A percentile compares a stretch with the other conserved stretches of the same genome.
phyloP scores from a whole-genome alignment of 1,140 invertebrate species.

The Scaptodrosophila lebanonensis region DNA sequence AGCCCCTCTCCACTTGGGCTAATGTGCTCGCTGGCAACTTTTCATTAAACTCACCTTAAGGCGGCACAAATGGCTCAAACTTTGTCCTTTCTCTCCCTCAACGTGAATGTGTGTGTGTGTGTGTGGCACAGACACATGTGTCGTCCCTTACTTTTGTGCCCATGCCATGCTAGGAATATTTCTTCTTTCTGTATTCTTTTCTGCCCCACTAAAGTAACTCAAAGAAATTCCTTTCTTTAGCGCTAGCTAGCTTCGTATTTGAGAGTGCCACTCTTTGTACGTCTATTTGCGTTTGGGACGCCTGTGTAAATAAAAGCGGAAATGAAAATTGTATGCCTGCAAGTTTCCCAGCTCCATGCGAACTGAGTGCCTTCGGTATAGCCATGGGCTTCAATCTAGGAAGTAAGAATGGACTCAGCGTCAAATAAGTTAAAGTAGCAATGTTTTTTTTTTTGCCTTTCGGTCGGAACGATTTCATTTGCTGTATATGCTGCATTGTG shows the following conservation, averaged over 20 bases:
- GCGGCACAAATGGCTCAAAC: constrained; percentile 50
- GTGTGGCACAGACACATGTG: constrained; percentile 29
- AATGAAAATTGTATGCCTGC: constrained; percentile 54
- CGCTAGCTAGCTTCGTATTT: constrained; percentile 38
- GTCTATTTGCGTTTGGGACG: constrained; percentile 32
- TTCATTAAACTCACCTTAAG: constrained; percentile 61
- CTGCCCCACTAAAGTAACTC: constrained; percentile 42
- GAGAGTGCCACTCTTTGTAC: not conserved
- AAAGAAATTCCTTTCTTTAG: constrained; percentile 54
- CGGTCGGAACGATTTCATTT: no score
- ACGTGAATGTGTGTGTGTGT: not conserved
- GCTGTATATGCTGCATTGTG: not conserved
- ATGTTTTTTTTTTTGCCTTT: no score
- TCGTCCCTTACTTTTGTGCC: constrained; percentile 12
- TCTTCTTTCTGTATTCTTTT: not conserved
- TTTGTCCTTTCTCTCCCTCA: constrained; percentile 32
- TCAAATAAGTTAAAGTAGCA: constrained; percentile 44
- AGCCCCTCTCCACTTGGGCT: constrained; percentile 2
- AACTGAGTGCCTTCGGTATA: no score
- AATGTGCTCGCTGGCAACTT: constrained; percentile 42
- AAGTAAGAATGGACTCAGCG: no score
- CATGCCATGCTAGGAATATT: not conserved
- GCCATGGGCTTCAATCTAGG: no score
- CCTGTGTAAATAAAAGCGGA: constrained; percentile 54
- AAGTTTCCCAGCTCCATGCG: constrained; percentile 14